Evolutionary conservation across 2,888 invertebrate genomes (phyloP), one percentile per base, ranked within the genome.

Genomic region (Beris chalybata): DNA sequence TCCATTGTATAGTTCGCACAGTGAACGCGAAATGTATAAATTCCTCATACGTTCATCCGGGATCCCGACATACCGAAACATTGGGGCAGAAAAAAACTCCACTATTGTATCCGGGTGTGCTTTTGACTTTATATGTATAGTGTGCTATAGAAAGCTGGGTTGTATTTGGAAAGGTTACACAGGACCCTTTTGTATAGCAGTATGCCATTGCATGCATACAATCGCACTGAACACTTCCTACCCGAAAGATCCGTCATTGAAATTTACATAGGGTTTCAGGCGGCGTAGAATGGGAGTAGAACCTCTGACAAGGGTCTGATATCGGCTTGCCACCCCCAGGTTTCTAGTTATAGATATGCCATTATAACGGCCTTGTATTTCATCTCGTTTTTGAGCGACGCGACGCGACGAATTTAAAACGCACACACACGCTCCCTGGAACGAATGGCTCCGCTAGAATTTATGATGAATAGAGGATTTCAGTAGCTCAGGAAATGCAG

Each of bases 1-100:
- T 64, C 54, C 54, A 64, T 64, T 64, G 64, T 38, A 9, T 32
- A 64, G 47, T 53, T 54, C 64, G 54, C 45, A 52, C 52, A 64
- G 54, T 64, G 64, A 64, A 64, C 64, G 53, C 29, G 54, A 47
- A 55, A 38, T 7, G 38, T 55, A 64, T 64, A 55, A 64, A 64
- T 64, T 64, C 54, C 54, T 64, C 54, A 64, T 47, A 45, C 64
- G 55, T 64, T 64, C 64, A 64, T 64, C 64, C 64, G 64, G 53
- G 30, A 64, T 54, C 53, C 44, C 9, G 38, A 38, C 9, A 38
- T 9, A 38, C 22, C 22, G 22, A 22, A 22, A 22, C 22, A 22
- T 22, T 22, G 22, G 22, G 22, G 38, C 38, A 38, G 9, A 38
- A 38, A 38, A 38, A 38, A 38, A 38, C 38, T 9, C 38, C 38